Conservation (phyloP, 2,888 invertebrate genomes). For the Andrena marginata region DNA sequence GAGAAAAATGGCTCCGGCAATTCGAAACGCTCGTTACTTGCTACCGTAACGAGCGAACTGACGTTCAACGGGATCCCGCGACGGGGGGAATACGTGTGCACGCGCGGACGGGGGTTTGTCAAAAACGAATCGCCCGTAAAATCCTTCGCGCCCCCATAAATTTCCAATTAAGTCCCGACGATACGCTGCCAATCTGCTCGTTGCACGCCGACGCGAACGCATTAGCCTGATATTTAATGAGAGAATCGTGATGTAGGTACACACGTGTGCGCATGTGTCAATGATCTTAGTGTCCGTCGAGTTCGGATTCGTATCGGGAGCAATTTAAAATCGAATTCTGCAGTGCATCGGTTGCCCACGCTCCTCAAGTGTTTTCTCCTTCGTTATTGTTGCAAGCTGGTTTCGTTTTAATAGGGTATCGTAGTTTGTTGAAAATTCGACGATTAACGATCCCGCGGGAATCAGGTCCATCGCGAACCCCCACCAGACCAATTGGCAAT, state of each 20-base stretch:
- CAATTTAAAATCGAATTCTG: no score
- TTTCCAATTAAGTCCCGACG: slow-evolving; percentile 56
- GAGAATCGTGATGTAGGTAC: neutral
- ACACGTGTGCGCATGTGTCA: neutral
- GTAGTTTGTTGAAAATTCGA: neutral
- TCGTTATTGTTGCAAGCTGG: no score
- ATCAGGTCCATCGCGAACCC: slow-evolving; percentile 40
- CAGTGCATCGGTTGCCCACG: no score
- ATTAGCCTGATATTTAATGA: slow-evolving; percentile 26
- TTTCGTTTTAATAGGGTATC: neutral
- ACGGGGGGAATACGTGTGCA: slow-evolving; percentile 21
- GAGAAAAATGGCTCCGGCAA: slow-evolving; percentile 67
- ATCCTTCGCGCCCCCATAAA: slow-evolving; percentile 53
- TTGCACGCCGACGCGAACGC: neutral
- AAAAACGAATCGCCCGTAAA: slow-evolving; percentile 57
- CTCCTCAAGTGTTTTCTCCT: no score
- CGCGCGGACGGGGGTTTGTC: slow-evolving; percentile 25
- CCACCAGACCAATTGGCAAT: slow-evolving; percentile 78
- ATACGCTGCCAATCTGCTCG: slow-evolving; percentile 7
- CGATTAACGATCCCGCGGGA: slow-evolving; percentile 57
- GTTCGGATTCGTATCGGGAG: no score
- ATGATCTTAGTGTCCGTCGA: no score
- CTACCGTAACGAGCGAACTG: slow-evolving; percentile 62
- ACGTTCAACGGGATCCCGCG: slow-evolving; percentile 38
- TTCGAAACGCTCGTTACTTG: slow-evolving; percentile 62